These are phyloP conservation scores for Fabriciana adippe DNA, from an alignment of 2,888 invertebrate genomes.

Conservation along the genomic window DNA sequence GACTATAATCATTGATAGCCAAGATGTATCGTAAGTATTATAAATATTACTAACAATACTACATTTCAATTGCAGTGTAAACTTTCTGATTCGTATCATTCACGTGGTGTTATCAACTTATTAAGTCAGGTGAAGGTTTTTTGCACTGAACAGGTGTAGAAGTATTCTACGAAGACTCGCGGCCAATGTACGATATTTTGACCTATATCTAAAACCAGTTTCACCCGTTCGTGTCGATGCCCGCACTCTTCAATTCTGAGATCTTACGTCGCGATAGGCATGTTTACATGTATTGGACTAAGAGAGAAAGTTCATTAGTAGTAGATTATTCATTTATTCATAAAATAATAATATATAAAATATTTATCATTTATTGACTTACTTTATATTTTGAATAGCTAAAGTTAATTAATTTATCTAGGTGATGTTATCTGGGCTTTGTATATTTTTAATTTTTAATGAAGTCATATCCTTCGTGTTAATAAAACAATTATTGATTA, in stretches of 20 bases:
- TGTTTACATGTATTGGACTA: slow-evolving; percentile 31
- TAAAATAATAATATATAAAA: background rate
- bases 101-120: background rate
- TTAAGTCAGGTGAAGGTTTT: slow-evolving; percentile 15
- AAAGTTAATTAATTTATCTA: too few species aligned
- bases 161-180: slow-evolving; percentile 14
- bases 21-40: too few species aligned
- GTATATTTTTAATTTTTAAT: too few species aligned
- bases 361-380: slow-evolving; percentile 13
- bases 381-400: background rate
- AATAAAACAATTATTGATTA: too few species aligned
- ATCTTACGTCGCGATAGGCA: slow-evolving; percentile 32
- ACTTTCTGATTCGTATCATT: too few species aligned
- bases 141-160: slow-evolving; percentile 30
- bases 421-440: too few species aligned
- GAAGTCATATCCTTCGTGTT: too few species aligned
- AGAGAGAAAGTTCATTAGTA: slow-evolving; percentile 33
- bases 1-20: too few species aligned
- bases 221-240: slow-evolving; percentile 31
- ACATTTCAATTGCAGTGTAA: too few species aligned
- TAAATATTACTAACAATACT: too few species aligned
- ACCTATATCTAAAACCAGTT: slow-evolving; percentile 39
- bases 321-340: slow-evolving; percentile 13
- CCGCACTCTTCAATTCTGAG: slow-evolving; percentile 34
- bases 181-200: slow-evolving; percentile 34